These are phyloP conservation scores for Drosophila auraria DNA, from an alignment of 1,140 invertebrate genomes.

Conservation along the genomic window DNA sequence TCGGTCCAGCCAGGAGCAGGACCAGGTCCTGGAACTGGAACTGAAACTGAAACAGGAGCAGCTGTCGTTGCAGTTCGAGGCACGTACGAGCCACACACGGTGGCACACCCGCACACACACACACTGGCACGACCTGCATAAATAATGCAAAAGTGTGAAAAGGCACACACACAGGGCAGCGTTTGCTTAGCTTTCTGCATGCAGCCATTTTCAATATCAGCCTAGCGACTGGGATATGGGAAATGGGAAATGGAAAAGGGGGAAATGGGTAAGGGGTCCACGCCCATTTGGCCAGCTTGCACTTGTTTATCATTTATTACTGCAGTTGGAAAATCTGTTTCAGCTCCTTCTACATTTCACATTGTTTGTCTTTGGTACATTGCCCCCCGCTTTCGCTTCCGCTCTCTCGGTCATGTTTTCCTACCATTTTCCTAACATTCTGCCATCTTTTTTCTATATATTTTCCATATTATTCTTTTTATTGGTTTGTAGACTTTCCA, in stretches of 20 bases:
- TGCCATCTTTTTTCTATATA: constrained; percentile 41
- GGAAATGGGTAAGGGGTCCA: background rate
- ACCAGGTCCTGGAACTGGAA: constrained; percentile 16
- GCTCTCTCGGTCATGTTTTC: background rate
- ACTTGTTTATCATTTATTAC: constrained; percentile 80
- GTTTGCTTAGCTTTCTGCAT: constrained; percentile 46
- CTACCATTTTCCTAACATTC: constrained; percentile 12
- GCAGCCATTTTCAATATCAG: constrained; percentile 65
- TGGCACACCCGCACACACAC: constrained; percentile 5
- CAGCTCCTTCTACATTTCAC: constrained; percentile 44
- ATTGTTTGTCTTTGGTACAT: constrained; percentile 43
- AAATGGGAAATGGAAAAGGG: background rate
- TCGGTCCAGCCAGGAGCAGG: background rate
- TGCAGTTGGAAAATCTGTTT: constrained; percentile 69
- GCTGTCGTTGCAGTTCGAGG: constrained; percentile 66
- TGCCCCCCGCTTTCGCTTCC: background rate
- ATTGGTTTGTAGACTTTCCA: constrained; percentile 22
- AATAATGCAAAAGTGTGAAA: constrained; percentile 57
- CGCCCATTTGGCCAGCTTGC: constrained; percentile 64
- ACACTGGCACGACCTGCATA: constrained; percentile 44
- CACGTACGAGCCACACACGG: constrained; percentile 55
- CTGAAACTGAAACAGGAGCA: constrained; percentile 35
- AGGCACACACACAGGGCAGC: constrained; percentile 31
- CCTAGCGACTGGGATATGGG: constrained; percentile 26
- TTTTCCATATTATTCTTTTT: constrained; percentile 18